Base-by-base conservation (phyloP, 2,888 invertebrate species). In the Trichopria drosophilae region DNA sequence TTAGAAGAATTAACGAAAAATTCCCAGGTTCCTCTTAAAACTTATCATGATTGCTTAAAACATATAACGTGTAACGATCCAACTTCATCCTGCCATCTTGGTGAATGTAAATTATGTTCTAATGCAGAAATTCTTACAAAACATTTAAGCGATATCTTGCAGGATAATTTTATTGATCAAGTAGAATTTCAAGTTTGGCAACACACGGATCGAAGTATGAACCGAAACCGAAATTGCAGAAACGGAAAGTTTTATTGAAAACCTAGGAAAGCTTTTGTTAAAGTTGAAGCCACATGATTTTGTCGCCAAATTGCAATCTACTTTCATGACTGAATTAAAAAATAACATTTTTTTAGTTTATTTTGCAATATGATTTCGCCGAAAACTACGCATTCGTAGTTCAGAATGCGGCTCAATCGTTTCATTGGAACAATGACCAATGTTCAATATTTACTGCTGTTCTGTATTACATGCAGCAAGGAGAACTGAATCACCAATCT, bases 171-270 rank as follows among this genome's bases (percentile, higher is more conserved):
- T 4, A 31, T n/a, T n/a, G n/a, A n/a, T n/a, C n/a, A n/a, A n/a
- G n/a, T n/a, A n/a, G n/a, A n/a, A n/a, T n/a, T n/a, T n/a, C n/a
- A n/a, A n/a, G n/a, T n/a, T n/a, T n/a, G n/a, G n/a, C n/a, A n/a
- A n/a, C n/a, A n/a, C n/a, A 40, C 16, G 36, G 41, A 45, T 7
- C 31, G 50, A 13, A 26, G 12, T 1, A 45, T 24, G 19, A n/a
- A n/a, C 41, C 6, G 46, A 46, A 42, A 51, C 46, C 12, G 23
- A 44, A 5, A n/a, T 42, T 0, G 37, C 40, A 15, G 7, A 20
- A 10, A 15, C 6, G 6, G 35, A 35, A 1, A 15, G 20, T 15
- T 35, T 35, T 35, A 15, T 16, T 31, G 6, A n/a, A n/a, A n/a
- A n/a, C n/a, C n/a, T n/a, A n/a, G n/a, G n/a, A n/a, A n/a, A n/a